Evolutionary conservation across 2,888 invertebrate species (phyloP), one percentile per base, ranked within the genome.

Genomic region (Dicycla oo): DNA sequence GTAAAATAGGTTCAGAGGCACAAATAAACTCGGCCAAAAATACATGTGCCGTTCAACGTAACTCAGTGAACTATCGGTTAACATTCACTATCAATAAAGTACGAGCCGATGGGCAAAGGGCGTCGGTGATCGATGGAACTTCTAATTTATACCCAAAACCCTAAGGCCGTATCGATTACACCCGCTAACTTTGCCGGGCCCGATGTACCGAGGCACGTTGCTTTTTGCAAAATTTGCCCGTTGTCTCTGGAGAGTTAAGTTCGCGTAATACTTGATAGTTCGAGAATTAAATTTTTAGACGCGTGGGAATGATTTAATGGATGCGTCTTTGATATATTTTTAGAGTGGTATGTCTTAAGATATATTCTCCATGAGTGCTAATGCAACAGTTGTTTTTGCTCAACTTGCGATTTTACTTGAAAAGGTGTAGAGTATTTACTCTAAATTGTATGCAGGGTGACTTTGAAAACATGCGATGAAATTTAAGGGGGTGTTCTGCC

Each of bases 101-200:
- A 94, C 93, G 93, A 94, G 91, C 92, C 92, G 93, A 88, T 95
- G 95, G 95, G 95, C 95, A 94, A 93, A 95, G 95, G 94, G 94
- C 93, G 92, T 83, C 91, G 70, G 94, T 96, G 95, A 96, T 96
- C 93, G 95, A 96, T 96, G 95, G 95, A 91, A 93, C 92, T 94
- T 93, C 95, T 95, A 95, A 95, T 95, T 95, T 94, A 94, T 94
- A 93, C 90, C 91, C 94, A 95, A 96, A 94, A 93, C 95, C 95
- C 95, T 94, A 90, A 94, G 95, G 95, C 93, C 95, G 94, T 94
- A 96, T 96, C 95, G 95, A 94, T 96, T 95, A 95, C 95, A 87
- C 86, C 83, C 85, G 86, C 89, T 89, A 95, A 94, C 92, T 95
- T 95, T 87, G 90, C 84, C 79, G 87, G 86, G 88, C 88, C 89